Evolutionary conservation across 2,888 invertebrate species (phyloP), one percentile per base, ranked within the genome.

Genomic region (Rhyacophila evoluta): DNA sequence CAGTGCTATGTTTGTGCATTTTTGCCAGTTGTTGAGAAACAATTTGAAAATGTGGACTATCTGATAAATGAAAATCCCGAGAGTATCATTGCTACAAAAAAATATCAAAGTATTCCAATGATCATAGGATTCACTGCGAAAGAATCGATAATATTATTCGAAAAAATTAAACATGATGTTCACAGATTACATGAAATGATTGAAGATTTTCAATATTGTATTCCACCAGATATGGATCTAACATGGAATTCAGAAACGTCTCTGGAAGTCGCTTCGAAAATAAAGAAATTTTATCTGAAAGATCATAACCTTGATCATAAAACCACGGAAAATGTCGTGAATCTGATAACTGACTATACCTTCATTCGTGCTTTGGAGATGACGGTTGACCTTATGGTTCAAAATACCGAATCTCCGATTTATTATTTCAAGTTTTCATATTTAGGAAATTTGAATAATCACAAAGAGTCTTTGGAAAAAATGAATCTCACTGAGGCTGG

Each of bases 81-180:
- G 37, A 41, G 73, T 12, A 39, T 76, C 4, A 70, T 82, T 10
- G 19, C 8, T 4, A 25, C 72, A 33, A 77, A 74, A 67, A 33
- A 73, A 27, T 85, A 86, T 38, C 83, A 85, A 72, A 84, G 86
- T 74, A 83, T 87, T 6, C 87, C 87, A 1, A 84, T 88, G 82
- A 83, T 89, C 55, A 83, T 85, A 10, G 87, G 88, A 27, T 84
- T 87, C 11, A 87, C 86, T 72, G 83, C 85, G 19, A 84, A 86
- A 78, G 88, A 88, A 83, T 87, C 87, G 3, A 77, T 84, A 15
- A 72, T 80, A 25, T 55, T 80, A 36, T 77, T 80, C 25, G 77
- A 80, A 37, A 71, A 41, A 68, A 82, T 83, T 71, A 72, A 83
- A 73, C 83, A 81, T 0, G 75, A 77, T 36, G 72, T n/a, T n/a